A percentile compares a stretch with the other conserved stretches of the same genome.
phyloP scores from a whole-genome alignment of 2,888 invertebrate genomes.

The Cacoxenus indagator region DNA sequence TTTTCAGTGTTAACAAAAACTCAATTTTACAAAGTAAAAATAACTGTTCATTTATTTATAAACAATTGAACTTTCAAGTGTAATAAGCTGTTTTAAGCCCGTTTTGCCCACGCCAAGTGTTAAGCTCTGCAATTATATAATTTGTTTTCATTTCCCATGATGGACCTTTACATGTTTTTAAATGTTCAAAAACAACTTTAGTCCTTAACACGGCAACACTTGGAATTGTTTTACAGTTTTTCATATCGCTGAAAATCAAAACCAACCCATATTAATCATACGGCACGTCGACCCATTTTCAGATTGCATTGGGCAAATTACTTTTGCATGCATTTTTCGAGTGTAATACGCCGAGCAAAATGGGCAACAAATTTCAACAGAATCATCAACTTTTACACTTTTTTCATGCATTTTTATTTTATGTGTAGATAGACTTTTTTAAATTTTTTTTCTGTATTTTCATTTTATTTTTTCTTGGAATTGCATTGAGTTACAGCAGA shows the following conservation, averaged over 20 bases:
- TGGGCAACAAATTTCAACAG: constrained; percentile 11
- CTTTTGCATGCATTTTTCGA: neutral
- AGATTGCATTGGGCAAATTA: neutral
- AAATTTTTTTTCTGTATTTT: neutral
- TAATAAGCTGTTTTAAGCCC: neutral
- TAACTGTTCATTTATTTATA: neutral
- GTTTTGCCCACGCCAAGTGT: neutral
- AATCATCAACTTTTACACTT: neutral
- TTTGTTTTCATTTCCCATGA: neutral
- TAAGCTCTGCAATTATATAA: neutral
- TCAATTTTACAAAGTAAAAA: no score
- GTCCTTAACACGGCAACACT: neutral
- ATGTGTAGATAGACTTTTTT: neutral
- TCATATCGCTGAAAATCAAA: neutral
- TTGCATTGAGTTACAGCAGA: neutral
- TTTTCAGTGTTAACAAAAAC: neutral
- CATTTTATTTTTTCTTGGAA: neutral
- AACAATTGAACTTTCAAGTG: neutral
- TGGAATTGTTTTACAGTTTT: neutral
- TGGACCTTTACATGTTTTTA: neutral
- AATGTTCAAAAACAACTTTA: neutral
- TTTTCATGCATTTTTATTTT: neutral
- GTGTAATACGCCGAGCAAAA: neutral
- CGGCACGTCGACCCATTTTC: neutral
- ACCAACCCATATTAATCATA: constrained; percentile 8